Conservation (phyloP, 2,888 invertebrate genomes). For the Drosophila infuscata region DNA sequence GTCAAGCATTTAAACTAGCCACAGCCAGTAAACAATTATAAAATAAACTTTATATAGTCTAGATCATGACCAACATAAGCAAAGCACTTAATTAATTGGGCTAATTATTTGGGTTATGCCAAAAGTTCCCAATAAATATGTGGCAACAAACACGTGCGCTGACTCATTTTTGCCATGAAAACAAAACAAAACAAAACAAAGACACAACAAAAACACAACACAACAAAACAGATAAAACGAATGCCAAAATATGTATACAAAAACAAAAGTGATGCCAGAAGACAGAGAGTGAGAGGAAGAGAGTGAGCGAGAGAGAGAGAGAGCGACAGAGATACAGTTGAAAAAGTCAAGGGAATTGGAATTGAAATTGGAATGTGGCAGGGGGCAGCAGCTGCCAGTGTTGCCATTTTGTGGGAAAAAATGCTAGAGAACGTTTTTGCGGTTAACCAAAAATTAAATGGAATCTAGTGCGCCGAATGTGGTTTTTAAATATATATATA, state of each 20-base stretch:
- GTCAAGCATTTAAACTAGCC: not conserved
- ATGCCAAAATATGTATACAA: constrained; percentile 11
- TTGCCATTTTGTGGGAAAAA: constrained; percentile 3
- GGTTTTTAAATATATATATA: constrained; percentile 3
- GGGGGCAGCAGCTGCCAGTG: not conserved
- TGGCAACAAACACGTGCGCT: constrained; percentile 9
- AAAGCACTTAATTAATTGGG: constrained; percentile 40
- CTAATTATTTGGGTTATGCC: constrained; percentile 30
- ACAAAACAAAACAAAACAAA: not conserved
- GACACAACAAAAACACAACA: not conserved
- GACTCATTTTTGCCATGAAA: constrained; percentile 31
- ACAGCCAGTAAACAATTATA: not conserved
- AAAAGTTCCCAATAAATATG: constrained; percentile 8
- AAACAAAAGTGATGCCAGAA: not conserved
- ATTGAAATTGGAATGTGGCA: not conserved
- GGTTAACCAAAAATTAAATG: constrained; percentile 45
- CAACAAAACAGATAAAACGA: constrained; percentile 23
- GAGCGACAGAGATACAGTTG: not conserved
- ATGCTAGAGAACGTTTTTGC: constrained; percentile 22
- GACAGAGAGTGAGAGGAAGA: not conserved
- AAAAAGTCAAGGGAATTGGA: not conserved
- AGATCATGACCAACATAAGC: constrained; percentile 15
- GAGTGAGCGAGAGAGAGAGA: not conserved
- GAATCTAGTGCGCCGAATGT: constrained; percentile 22
- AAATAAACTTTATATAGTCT: not conserved